phyloP scores from a whole-genome alignment of 2,888 invertebrate genomes.

The Synergus umbraculus region DNA sequence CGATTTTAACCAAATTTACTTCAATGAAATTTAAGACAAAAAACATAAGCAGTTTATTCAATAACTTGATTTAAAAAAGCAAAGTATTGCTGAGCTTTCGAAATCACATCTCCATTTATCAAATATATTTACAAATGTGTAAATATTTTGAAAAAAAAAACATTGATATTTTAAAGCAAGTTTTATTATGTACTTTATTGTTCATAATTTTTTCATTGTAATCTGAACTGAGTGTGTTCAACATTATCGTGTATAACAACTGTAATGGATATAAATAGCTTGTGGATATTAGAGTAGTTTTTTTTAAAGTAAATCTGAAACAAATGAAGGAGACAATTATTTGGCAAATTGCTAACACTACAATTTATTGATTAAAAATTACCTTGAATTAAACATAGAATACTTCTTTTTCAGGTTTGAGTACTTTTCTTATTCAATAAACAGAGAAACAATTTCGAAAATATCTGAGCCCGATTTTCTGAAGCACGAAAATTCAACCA shows the following conservation, averaged over 20 bases:
- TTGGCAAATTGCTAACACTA: not conserved
- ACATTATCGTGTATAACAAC: not conserved
- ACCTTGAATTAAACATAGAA: no score
- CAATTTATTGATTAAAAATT: no score
- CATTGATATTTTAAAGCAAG: not conserved
- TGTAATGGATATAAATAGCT: slow-evolving; percentile 17
- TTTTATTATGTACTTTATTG: not conserved
- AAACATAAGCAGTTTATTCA: not conserved
- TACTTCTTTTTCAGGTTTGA: no score
- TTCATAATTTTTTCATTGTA: not conserved
- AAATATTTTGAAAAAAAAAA: not conserved
- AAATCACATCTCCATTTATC: not conserved
- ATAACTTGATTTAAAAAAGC: not conserved
- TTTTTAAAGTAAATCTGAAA: not conserved
- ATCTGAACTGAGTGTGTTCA: not conserved
- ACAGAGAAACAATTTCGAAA: not conserved
- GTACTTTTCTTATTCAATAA: no score
- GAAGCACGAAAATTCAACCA: not conserved
- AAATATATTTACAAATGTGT: not conserved
- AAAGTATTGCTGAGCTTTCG: not conserved
- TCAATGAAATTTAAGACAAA: not conserved
- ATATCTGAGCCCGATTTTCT: not conserved
- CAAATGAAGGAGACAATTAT: not conserved
- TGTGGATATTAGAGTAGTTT: not conserved
- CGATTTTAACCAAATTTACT: not conserved